A percentile compares a stretch with the other conserved stretches of the same genome.
These are phyloP conservation scores for Orthosia gothica DNA, from an alignment of 2,888 invertebrate genomes.

Conservation along the genomic window DNA sequence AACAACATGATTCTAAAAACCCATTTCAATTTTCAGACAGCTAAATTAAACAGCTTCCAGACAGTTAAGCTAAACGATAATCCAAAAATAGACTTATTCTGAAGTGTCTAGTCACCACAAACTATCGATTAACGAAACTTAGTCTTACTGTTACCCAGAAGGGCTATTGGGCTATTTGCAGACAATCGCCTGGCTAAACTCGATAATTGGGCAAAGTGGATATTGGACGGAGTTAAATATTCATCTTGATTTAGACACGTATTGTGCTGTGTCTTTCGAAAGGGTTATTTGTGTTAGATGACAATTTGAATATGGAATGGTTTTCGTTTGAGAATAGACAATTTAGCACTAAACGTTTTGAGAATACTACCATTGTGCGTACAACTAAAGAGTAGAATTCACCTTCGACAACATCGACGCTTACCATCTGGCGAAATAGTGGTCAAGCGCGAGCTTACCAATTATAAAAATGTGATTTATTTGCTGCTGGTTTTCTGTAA, in stretches of 20 bases:
- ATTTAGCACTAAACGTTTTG: too few relatives aligned
- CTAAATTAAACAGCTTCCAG: background rate
- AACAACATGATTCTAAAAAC: background rate
- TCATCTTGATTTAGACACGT: constrained; percentile 24
- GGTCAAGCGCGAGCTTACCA: too few relatives aligned
- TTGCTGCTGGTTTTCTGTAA: too few relatives aligned
- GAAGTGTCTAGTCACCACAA: constrained; percentile 43
- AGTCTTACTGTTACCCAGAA: constrained; percentile 53
- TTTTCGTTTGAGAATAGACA: background rate
- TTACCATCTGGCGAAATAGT: too few relatives aligned
- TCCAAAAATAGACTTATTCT: constrained; percentile 27
- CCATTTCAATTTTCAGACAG: background rate
- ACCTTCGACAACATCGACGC: too few relatives aligned
- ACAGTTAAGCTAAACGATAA: background rate
- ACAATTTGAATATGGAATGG: constrained; percentile 10
- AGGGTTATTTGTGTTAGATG: constrained; percentile 6
- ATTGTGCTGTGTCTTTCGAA: background rate
- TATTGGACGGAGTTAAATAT: constrained; percentile 43
- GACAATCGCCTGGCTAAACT: constrained; percentile 37
- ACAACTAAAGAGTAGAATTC: too few relatives aligned
- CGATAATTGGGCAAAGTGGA: constrained; percentile 47
- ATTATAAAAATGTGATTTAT: too few relatives aligned
- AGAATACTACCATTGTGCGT: too few relatives aligned
- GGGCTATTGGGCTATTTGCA: constrained; percentile 49
- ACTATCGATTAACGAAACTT: constrained; percentile 59